Conservation (phyloP, 2,113 vertebrate genomes). For the Poeciliopsis occidentalis region DNA sequence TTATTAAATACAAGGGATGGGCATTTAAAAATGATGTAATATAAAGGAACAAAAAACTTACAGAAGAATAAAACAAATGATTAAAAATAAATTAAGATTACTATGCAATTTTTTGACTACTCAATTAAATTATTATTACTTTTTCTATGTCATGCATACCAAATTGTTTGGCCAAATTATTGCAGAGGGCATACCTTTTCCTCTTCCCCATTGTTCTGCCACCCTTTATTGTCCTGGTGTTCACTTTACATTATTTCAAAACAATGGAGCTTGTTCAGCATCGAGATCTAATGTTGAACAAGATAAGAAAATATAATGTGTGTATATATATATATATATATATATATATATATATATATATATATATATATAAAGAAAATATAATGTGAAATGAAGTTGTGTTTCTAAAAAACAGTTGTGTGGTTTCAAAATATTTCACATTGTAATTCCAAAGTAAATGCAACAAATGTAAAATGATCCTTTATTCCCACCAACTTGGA, state of each 20-base stretch:
- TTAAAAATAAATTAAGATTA: too few species aligned
- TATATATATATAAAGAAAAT: too few species aligned
- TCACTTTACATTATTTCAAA: slow-evolving; percentile 23
- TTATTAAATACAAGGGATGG: neutral
- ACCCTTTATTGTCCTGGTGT: neutral
- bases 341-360: too few species aligned
- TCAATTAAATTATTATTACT: too few species aligned
- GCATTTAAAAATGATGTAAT: neutral
- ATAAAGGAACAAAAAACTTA: neutral
- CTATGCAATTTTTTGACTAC: too few species aligned
- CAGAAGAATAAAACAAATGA: too few species aligned
- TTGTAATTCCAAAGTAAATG: neutral
- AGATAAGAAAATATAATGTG: neutral
- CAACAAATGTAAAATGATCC: neutral
- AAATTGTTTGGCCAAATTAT: neutral
- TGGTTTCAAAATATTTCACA: neutral
- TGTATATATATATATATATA: too few species aligned
- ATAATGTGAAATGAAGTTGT: too few species aligned
- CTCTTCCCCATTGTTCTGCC: too few species aligned
- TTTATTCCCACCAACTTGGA: neutral
- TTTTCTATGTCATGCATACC: neutral
- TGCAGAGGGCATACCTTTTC: neutral
- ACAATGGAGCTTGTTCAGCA: slow-evolving; percentile 12
- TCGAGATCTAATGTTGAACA: neutral
- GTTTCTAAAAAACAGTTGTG: too few species aligned